Evolutionary conservation across 2,888 invertebrate species (phyloP), one percentile per base, ranked within the genome.

Genomic region (Orchesellides sinensis): DNA sequence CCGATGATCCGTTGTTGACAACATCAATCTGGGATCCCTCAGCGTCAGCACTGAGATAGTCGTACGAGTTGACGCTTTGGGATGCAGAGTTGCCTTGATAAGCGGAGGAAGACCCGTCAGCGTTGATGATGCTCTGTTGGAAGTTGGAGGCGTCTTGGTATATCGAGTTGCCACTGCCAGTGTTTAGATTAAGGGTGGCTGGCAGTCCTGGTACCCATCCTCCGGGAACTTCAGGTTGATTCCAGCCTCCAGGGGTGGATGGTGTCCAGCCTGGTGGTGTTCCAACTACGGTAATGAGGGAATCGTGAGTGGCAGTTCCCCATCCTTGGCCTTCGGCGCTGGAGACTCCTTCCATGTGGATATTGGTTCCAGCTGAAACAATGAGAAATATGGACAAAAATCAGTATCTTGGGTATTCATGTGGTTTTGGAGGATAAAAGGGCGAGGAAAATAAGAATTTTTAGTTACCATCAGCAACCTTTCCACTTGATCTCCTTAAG

Each of bases 11-110:
- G 52, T 12, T 63, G 56, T 45, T 69, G 14, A 23, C 10, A 6
- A 70, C 61, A 14, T 82, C 63, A 25, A 82, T 75, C 17, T 35
- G n/a, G 19, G 63, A 2, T 27, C 82, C 82, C 25, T 74, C 63
- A 45, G 61, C 75, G 27, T 69, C 69, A 40, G 59, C 75, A 32
- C 54, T 49, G 25, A 69, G 61, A 21, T 54, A 66, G n/a, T 82
- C 82, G 25, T 68, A 69, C 29, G 75, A 69, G 45, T 74, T 69
- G 21, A 74, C 82, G 12, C 21, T 49, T 74, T 82, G 74, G 21
- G 40, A 19, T 17, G 69, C 82, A 29, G 69, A 52, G 54, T 74
- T 81, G 47, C 69, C 75, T 69, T 82, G 82, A 21, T 75, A 75
- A 45, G 69, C 82, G 5, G 25, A 0, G n/a, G 81, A 81, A 17